Percentiles rank a stretch among this genome's conserved stretches.
These are phyloP conservation scores for Panzeria rudis DNA, from an alignment of 2,888 invertebrate genomes.

Conservation along the genomic window DNA sequence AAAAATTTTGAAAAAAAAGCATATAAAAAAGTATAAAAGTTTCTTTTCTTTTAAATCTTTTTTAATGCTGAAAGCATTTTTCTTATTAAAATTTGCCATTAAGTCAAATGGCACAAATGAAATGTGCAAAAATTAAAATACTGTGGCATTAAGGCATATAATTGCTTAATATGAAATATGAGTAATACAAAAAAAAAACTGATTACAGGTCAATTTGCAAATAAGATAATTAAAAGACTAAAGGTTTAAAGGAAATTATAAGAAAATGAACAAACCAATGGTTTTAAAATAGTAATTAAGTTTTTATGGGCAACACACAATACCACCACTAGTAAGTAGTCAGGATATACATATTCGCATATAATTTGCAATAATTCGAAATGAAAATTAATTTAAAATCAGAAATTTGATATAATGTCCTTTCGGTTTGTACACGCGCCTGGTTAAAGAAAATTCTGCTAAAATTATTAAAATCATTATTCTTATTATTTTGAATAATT, in stretches of 20 bases:
- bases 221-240: slow-evolving; percentile 26
- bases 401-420: too few species aligned
- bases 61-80: slow-evolving; percentile 26
- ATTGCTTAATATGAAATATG: slow-evolving; percentile 22
- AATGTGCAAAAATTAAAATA: slow-evolving; percentile 21
- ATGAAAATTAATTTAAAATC: too few species aligned
- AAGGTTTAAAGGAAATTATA: slow-evolving; percentile 5
- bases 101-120: slow-evolving; percentile 46
- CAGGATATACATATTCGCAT: too few species aligned
- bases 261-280: slow-evolving; percentile 3
- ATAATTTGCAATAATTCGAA: too few species aligned
- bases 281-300: neutral
- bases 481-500: neutral
- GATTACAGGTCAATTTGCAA: slow-evolving; percentile 45
- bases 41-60: slow-evolving; percentile 17
- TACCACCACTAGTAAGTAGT: too few species aligned
- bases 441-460: neutral
- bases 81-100: slow-evolving; percentile 41
- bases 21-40: slow-evolving; percentile 41
- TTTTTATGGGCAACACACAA: neutral
- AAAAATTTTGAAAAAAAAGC: slow-evolving; percentile 15
- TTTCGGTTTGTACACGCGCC: too few species aligned
- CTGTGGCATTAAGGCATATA: slow-evolving; percentile 16
- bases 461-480: neutral
- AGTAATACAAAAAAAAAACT: slow-evolving; percentile 15